Conservation (phyloP, 2,113 vertebrate species). For the Actenoides hombroni region DNA sequence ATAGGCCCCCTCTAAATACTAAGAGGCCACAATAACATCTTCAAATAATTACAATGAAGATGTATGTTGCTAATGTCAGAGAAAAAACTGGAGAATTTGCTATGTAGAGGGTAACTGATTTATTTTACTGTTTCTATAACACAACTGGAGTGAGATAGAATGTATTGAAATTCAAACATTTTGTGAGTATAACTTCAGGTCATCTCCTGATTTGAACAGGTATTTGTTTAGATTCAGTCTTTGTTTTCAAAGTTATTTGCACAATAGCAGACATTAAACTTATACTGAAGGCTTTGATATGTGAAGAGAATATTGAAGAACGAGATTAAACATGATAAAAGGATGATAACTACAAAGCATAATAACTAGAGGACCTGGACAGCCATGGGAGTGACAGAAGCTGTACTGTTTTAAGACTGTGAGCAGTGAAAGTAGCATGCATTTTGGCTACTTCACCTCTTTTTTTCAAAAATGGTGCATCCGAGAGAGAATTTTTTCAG, state of each 20-base stretch:
- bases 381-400: background rate
- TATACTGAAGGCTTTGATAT: background rate
- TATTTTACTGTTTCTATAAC: background rate
- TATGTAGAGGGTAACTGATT: background rate
- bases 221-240: background rate
- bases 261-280: background rate
- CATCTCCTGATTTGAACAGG: background rate
- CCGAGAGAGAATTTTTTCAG: background rate
- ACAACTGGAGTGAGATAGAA: background rate
- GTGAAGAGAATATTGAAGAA: background rate
- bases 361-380: background rate
- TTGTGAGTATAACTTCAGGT: background rate
- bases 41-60: background rate
- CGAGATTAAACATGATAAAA: background rate
- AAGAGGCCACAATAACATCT: no score
- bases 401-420: background rate
- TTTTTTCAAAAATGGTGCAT: background rate
- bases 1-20: no score
- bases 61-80: accelerated
- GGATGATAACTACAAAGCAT: accelerated
- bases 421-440: background rate
- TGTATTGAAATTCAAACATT: background rate
- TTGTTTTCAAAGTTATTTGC: background rate
- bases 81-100: background rate
- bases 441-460: background rate